phyloP scores from a whole-genome alignment of 1,140 invertebrate genomes.

The Pissodes strobi region DNA sequence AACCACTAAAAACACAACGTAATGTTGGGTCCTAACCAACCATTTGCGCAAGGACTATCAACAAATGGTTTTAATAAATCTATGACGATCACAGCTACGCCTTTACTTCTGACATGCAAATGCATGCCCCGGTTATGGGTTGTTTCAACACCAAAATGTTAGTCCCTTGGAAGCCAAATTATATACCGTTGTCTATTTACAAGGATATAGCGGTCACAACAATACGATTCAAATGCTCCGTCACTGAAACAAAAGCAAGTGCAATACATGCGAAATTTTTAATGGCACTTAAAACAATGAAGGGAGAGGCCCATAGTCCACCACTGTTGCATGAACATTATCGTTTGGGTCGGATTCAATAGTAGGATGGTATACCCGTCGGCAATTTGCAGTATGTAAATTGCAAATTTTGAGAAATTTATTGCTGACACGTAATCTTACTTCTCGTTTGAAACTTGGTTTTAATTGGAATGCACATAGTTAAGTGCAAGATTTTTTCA shows the following conservation, averaged over 20 bases:
- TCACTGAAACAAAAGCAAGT: slow-evolving; percentile 17
- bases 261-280: slow-evolving; percentile 27
- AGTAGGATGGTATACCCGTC: slow-evolving; percentile 12
- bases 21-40: too few species aligned
- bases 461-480: slow-evolving; percentile 23
- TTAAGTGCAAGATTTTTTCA: slow-evolving; percentile 11
- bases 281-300: slow-evolving; percentile 32
- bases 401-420: slow-evolving; percentile 28
- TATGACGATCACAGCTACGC: too few species aligned
- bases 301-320: slow-evolving; percentile 28
- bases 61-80: too few species aligned
- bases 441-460: slow-evolving; percentile 3
- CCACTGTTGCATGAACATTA: slow-evolving; percentile 27
- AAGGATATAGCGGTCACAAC: too few species aligned
- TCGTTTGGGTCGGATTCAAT: slow-evolving; percentile 15
- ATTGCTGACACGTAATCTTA: slow-evolving; percentile 20
- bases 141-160: too few species aligned
- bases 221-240: too few species aligned
- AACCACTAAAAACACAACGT: too few species aligned
- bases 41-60: too few species aligned
- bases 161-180: background rate
- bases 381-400: slow-evolving; percentile 27
- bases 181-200: too few species aligned
- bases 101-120: too few species aligned
- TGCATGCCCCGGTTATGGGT: too few species aligned